phyloP scores from a whole-genome alignment of 1,140 invertebrate species.

The Aphis craccivora region DNA sequence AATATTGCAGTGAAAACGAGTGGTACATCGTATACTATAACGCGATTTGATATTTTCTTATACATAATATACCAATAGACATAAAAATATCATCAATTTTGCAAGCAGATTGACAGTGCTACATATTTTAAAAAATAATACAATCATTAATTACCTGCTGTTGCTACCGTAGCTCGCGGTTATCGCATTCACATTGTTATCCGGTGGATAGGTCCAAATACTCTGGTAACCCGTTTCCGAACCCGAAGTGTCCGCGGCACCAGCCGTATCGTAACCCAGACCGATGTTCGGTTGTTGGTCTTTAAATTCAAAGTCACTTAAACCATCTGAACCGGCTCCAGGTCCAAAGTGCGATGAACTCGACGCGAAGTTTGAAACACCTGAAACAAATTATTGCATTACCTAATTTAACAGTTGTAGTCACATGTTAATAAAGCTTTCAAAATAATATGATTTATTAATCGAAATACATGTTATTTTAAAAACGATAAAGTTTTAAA shows the following conservation, averaged over 20 bases:
- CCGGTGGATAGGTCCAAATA: slow-evolving; percentile 60
- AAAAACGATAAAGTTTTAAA: not conserved
- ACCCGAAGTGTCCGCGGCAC: slow-evolving; percentile 60
- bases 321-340: slow-evolving; percentile 63
- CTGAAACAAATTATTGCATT: slow-evolving; percentile 37
- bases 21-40: not conserved
- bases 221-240: slow-evolving; percentile 60
- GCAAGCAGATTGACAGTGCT: not conserved
- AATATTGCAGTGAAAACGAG: not conserved
- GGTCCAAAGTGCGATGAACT: slow-evolving; percentile 65
- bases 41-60: not conserved
- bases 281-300: slow-evolving; percentile 60
- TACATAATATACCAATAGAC: not conserved
- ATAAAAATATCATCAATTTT: not conserved
- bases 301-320: slow-evolving; percentile 75
- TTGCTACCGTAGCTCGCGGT: not conserved
- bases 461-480: not conserved
- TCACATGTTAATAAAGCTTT: not conserved
- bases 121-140: not conserved
- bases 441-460: not conserved
- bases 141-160: not conserved
- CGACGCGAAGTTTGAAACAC: slow-evolving; percentile 63
- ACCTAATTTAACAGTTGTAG: not conserved
- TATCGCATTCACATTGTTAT: slow-evolving; percentile 40
- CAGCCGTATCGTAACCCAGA: slow-evolving; percentile 53